Base-by-base conservation (phyloP, 2,888 invertebrate genomes). In the Epinotia demarniana region DNA sequence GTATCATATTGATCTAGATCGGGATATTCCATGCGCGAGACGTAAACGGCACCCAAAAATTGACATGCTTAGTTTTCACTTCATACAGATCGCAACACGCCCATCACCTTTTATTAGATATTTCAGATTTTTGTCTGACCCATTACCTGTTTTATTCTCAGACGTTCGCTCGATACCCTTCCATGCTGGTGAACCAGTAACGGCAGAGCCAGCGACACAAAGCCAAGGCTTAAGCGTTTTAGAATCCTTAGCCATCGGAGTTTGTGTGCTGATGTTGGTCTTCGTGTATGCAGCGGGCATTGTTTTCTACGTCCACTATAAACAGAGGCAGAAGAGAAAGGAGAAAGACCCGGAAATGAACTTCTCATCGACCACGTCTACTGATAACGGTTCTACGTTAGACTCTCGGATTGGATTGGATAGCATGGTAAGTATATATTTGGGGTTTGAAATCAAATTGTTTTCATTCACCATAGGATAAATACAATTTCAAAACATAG, bases 261-360 rank as follows among this genome's bases (percentile, higher is more conserved):
- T 97, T 16, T 97, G 97, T 79, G 97, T 97, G 3, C 94, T 98
- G 8, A 93, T 98, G 79, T 90, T 98, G 62, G 96, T 97, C 0
- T 94, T 98, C 73, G 96, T 98, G 77, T 98, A 98, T 86, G 97
- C 98, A 4, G 96, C 97, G 0, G 97, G 98, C 1, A 97, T 98
- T 8, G 96, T 97, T 72, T 95, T 98, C 72, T 98, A 97, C 84
- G 90, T 98, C 18, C 97, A 97, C 86, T 95, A 97, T 73, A 95
- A 96, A 77, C 95, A 95, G 82, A 95, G 96, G 78, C 96, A 96
- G 83, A 95, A 95, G 71, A 95, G 95, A 77, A 93, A 92, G 73
- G 83, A 87, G 53, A 92, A 91, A 68, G 94, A 93, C 75, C 89
- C 91, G 2, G 93, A 94, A 78, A 81, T 88, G 77, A 91, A 89